Evolutionary conservation across 2,113 vertebrate genomes (phyloP).

Genomic region (Limanda limanda): DNA sequence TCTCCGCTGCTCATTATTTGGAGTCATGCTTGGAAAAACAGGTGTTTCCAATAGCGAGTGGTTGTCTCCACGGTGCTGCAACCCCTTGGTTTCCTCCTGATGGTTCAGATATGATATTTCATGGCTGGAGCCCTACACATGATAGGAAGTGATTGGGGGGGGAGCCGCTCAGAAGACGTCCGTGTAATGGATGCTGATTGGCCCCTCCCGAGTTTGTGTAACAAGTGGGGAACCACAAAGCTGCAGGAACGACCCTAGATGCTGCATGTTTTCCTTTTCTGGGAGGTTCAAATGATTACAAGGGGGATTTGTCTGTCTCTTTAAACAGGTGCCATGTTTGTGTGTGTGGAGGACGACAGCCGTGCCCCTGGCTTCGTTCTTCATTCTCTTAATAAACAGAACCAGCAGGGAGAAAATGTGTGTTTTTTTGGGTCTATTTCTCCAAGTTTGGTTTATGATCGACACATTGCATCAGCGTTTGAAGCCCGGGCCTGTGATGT

Average conservation of each 20-base stretch:
- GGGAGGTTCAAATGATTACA: slow-evolving; percentile 63
- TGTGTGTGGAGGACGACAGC: slow-evolving; percentile 42
- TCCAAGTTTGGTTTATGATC: slow-evolving; percentile 59
- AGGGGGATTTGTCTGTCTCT: slow-evolving; percentile 54
- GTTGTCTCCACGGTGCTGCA: slow-evolving; percentile 65
- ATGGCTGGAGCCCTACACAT: slow-evolving; percentile 61
- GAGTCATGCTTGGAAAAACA: slow-evolving; percentile 80
- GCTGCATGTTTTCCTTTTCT: slow-evolving; percentile 20
- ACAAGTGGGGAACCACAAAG: slow-evolving; percentile 56
- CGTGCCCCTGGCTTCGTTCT: slow-evolving; percentile 54
- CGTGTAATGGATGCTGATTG: slow-evolving; percentile 84
- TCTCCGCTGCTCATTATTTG: slow-evolving; percentile 78
- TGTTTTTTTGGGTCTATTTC: slow-evolving; percentile 43
- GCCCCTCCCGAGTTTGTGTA: slow-evolving; percentile 50
- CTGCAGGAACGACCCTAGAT: slow-evolving; percentile 53
- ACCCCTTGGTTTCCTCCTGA: slow-evolving; percentile 70
- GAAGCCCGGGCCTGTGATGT: slow-evolving; percentile 64
- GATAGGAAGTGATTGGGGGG: slow-evolving; percentile 78
- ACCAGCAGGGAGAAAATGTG: slow-evolving; percentile 63
- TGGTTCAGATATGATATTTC: slow-evolving; percentile 84
- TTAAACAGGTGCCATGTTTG: slow-evolving; percentile 76
- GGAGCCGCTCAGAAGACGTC: slow-evolving; percentile 71
- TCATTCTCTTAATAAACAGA: slow-evolving; percentile 63
- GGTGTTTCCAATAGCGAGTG: slow-evolving; percentile 82
- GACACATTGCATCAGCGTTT: slow-evolving; percentile 67